Evolutionary conservation across 2,888 invertebrate genomes (phyloP).

Genomic region (Podabrus alpinus): DNA sequence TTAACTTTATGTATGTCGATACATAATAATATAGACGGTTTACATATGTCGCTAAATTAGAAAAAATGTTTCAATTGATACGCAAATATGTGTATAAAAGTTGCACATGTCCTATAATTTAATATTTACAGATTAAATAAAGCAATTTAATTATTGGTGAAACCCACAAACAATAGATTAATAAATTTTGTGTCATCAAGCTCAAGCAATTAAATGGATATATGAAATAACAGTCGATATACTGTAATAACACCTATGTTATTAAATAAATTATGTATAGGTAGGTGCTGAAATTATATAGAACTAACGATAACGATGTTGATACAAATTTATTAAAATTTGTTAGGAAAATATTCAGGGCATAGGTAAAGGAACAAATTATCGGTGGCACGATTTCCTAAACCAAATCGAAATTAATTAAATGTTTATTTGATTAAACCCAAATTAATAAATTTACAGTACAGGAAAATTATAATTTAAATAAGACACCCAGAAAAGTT

Average conservation of each 20-base stretch:
- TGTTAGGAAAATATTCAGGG: not conserved
- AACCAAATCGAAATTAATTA: not conserved
- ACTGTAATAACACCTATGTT: not conserved
- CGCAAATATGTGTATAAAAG: conserved; percentile 20
- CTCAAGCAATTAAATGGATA: not conserved
- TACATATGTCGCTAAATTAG: conserved; percentile 21
- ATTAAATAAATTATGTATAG: not conserved
- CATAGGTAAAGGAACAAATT: not conserved
- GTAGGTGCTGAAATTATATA: not conserved
- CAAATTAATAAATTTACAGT: no score
- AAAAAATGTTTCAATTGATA: conserved; percentile 20
- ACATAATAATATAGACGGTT: conserved; percentile 17
- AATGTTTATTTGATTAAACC: no score
- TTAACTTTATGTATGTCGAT: not conserved
- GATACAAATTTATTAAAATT: not conserved
- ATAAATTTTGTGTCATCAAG: not conserved
- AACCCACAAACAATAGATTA: not conserved
- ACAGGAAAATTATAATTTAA: no score
- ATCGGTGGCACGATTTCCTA: not conserved
- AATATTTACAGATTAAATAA: conserved; percentile 29
- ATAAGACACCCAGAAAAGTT: no score
- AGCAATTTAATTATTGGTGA: conserved; percentile 30
- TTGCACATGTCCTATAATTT: conserved; percentile 19
- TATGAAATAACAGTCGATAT: not conserved
- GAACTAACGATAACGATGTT: not conserved